Evolutionary conservation across 2,797 vertebrate species (phyloP).

Genomic region (Lutra lutra): DNA sequence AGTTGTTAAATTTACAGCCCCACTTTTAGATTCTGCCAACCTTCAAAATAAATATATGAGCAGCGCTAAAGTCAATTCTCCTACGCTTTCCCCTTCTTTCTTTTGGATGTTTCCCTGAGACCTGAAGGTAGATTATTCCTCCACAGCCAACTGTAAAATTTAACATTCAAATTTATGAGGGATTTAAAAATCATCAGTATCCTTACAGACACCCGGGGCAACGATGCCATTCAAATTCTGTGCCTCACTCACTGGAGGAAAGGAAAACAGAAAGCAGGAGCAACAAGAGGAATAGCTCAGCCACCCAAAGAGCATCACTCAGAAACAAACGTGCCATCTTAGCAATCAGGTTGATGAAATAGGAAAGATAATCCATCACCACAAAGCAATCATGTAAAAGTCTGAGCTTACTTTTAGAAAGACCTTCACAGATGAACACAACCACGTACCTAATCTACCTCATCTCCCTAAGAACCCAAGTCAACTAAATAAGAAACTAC

Average conservation of each 20-base stretch:
- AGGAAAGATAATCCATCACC: neutral
- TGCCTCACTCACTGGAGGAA: neutral
- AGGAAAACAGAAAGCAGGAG: neutral
- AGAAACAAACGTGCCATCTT: neutral
- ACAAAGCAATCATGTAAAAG: constrained; percentile 8
- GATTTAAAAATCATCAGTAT: constrained; percentile 43
- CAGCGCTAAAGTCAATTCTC: constrained; percentile 69
- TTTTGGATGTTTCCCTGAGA: constrained; percentile 58
- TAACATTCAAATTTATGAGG: constrained; percentile 55
- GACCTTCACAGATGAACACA: neutral
- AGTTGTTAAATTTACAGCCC: constrained; percentile 69
- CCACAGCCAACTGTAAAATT: constrained; percentile 14
- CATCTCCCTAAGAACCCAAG: neutral
- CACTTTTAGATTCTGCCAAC: constrained; percentile 70
- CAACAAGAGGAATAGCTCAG: neutral
- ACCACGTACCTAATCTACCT: neutral
- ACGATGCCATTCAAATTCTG: neutral
- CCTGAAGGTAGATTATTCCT: constrained; percentile 43
- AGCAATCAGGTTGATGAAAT: neutral
- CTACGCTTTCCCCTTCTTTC: constrained; percentile 55
- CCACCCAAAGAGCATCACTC: neutral
- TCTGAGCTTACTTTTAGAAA: neutral
- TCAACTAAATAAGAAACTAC: neutral
- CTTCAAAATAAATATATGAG: constrained; percentile 77
- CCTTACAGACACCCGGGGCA: neutral